Evolutionary conservation across 2,888 invertebrate species (phyloP), one percentile per base, ranked within the genome.

Genomic region (Tetropium fuscum): DNA sequence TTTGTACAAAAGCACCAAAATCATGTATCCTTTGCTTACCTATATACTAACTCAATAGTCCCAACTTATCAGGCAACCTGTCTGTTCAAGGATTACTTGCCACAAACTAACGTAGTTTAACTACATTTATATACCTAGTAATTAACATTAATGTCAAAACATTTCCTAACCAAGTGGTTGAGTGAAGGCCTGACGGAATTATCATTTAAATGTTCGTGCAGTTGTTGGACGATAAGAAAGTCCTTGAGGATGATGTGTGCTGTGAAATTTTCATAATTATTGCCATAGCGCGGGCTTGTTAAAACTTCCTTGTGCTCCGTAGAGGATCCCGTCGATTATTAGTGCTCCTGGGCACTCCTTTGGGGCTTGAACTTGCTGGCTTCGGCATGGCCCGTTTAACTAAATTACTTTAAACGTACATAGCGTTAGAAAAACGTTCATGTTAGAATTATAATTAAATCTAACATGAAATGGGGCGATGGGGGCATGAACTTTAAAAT

Each of bases 261-360:
- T 32, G 45, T 40, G 36, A 60, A 60, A 60, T 57, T 56, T 60
- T 53, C 57, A 51, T 57, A 60, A 60, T 47, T n/a, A n/a, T n/a
- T 56, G 53, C 53, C 56, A 45, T 47, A 48, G 56, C 56, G 54
- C 60, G 60, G 56, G 57, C 60, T 57, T 60, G 56, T 60, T 60
- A 60, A 60, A 60, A 60, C 40, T 60, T 56, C n/a, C 19, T 41
- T 34, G 40, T 57, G 48, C 48, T 48, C 43, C 38, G 40, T 47
- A 13, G 40, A 47, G 47, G 45, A 18, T 27, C 16, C 38, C 55
- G 59, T 45, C 53, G 56, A 60, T 60, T 60, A 57, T 57, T 60
- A 53, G 60, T 57, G 53, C 19, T 53, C 27, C 48, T 20, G 48
- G 48, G 53, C 40, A 30, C 25, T 48, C 44, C 54, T 27, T 10